Percentiles rank a stretch among this genome's conserved stretches.
Conservation (phyloP, 37 sponge, comb jelly and placozoan genomes). For the Agelas oroides region DNA sequence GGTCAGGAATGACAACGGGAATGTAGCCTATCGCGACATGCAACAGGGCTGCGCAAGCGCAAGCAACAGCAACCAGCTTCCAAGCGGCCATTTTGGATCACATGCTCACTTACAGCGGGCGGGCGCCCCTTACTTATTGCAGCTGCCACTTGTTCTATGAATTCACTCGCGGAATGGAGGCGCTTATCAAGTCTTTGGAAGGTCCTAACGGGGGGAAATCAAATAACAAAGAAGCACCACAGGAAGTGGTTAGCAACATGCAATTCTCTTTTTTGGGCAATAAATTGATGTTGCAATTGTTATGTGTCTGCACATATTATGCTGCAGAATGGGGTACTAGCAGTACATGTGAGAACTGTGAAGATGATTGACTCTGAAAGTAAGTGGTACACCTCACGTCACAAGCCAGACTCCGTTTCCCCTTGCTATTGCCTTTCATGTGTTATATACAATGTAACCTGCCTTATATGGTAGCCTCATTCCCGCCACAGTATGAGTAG, state of each 20-base stretch:
- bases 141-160: too few relatives aligned
- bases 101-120: background rate
- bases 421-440: background rate
- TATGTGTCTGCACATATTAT: background rate
- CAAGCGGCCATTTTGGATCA: background rate
- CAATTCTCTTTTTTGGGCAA: background rate
- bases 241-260: slow-evolving; percentile 24
- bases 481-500: too few relatives aligned
- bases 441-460: background rate
- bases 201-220: background rate
- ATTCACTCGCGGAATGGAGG: background rate
- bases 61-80: background rate
- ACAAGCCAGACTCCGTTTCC: background rate
- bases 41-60: background rate
- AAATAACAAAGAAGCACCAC: background rate
- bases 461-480: too few relatives aligned
- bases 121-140: too few relatives aligned
- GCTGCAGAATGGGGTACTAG: slow-evolving; percentile 11
- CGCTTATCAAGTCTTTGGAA: slow-evolving; percentile 17
- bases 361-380: background rate
- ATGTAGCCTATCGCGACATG: too few relatives aligned
- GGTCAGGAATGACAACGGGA: too few relatives aligned
- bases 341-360: slow-evolving; percentile 8
- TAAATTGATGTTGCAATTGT: background rate
- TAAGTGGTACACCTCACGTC: background rate